Conservation (phyloP, 2,113 vertebrate species). For the Triplophysa dalaica region DNA sequence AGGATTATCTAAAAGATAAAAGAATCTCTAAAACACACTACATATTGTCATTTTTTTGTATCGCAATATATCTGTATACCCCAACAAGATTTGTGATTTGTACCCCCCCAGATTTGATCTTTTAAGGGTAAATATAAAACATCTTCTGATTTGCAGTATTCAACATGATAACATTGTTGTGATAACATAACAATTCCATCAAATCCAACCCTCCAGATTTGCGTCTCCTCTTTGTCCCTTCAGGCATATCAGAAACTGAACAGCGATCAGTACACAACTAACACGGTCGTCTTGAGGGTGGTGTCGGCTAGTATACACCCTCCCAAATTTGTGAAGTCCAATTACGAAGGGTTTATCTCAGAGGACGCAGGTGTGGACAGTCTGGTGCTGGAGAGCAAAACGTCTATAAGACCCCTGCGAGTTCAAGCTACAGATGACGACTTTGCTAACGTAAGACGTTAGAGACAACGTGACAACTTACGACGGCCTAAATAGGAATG, state of each 20-base stretch:
- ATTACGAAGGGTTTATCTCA: conserved; percentile 62
- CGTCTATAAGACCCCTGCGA: conserved; percentile 58
- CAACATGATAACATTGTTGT: too few relatives aligned
- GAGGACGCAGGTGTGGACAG: conserved; percentile 47
- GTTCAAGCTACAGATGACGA: conserved; percentile 68
- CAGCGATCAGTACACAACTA: conserved; percentile 67
- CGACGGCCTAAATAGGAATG: too few relatives aligned
- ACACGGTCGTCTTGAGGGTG: conserved; percentile 69
- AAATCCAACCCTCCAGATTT: neutral
- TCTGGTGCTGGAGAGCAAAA: conserved; percentile 66
- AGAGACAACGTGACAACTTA: too few relatives aligned
- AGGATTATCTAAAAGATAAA: too few relatives aligned
- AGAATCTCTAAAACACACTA: too few relatives aligned
- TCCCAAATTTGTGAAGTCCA: conserved; percentile 66
- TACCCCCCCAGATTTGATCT: too few relatives aligned
- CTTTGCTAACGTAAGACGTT: conserved; percentile 60
- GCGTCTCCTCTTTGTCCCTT: neutral
- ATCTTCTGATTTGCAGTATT: too few relatives aligned
- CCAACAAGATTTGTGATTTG: too few relatives aligned
- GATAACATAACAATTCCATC: too few relatives aligned
- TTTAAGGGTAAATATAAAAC: too few relatives aligned
- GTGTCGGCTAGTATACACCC: conserved; percentile 58
- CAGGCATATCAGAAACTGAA: conserved; percentile 77
- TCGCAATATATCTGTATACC: too few relatives aligned
- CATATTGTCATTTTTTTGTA: too few relatives aligned